A percentile compares a stretch with the other conserved stretches of the same genome.
phyloP scores from a whole-genome alignment of 2,797 vertebrate genomes.

The Sebastiscus tertius region DNA sequence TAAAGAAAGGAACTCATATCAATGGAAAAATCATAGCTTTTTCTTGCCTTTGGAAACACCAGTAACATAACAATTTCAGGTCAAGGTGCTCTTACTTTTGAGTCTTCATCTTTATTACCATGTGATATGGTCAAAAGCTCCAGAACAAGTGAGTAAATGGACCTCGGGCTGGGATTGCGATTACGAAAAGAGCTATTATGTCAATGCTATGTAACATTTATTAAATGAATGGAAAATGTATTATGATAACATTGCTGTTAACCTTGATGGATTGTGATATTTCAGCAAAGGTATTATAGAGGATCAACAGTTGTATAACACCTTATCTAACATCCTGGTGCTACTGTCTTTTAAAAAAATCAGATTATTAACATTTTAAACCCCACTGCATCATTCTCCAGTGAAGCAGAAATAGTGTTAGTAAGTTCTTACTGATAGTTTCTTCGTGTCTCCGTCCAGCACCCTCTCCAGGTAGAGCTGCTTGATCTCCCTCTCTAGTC shows the following conservation, averaged over 20 bases:
- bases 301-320: not conserved
- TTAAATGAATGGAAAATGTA: not conserved
- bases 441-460: conserved; percentile 81
- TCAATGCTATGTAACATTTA: not conserved
- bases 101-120: not conserved
- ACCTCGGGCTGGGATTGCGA: not conserved
- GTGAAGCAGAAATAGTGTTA: not conserved
- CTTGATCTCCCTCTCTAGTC: conserved; percentile 87
- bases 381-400: not conserved
- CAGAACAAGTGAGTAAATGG: not conserved
- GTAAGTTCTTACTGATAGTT: conserved; percentile 79
- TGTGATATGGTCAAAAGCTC: not conserved
- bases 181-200: not conserved
- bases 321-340: not conserved
- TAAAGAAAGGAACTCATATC: no score
- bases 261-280: not conserved
- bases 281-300: not conserved
- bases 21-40: not conserved
- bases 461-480: conserved; percentile 88
- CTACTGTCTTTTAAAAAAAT: not conserved
- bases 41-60: not conserved
- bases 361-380: not conserved
- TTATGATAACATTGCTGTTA: not conserved
- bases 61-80: not conserved
- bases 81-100: not conserved